Evolutionary conservation across 1,140 invertebrate genomes (phyloP), one percentile per base, ranked within the genome.

Genomic region (Drosophila micromelanica): DNA sequence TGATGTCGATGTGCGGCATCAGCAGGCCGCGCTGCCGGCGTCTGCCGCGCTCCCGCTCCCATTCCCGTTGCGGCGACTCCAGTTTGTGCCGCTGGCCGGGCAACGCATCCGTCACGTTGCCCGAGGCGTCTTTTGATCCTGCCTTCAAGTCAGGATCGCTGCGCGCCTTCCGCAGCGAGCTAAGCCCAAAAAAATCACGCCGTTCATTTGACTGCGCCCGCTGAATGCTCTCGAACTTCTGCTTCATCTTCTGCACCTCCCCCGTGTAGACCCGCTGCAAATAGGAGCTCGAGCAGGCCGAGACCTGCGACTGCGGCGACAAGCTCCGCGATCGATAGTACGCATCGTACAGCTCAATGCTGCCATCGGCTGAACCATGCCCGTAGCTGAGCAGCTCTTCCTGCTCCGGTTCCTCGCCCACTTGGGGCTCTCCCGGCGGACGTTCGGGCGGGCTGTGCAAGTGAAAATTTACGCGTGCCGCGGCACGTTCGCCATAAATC

Each of bases 1-100:
- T 97, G 1, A 97, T 95, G 84, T 98, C 97, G 37, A 97, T 97
- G 80, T 96, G 96, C 0, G 96, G 96, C 96, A 97, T 97, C 48
- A 95, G 95, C 4, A 96, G 93, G 54, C 93, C 92, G 27, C 94
- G 92, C 6, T 93, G 89, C 3, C 94, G 91, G 11, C 93, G 93
- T 27, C 94, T 87, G 5, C 93, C 93, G 17, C 93, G 90, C 5
- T 77, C 78, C 12, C 69, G 62, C 78, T 90, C 6, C 73, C 64
- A n/a, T n/a, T n/a, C n/a, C 73, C 3, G 76, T 81, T 38, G 61
- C 64, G 3, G 56, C 78, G 73, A 73, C 61, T 96, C 95, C 77
- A 95, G 95, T 68, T 93, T 94, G 11, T 93, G 93, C 0, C 94
- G 93, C 7, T 93, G 93, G 1, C 4, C 11, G 15, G 20, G 95